A percentile compares a stretch with the other conserved stretches of the same genome.
phyloP scores from a whole-genome alignment of 2,797 vertebrate species.

The Tolypeutes matacus region DNA sequence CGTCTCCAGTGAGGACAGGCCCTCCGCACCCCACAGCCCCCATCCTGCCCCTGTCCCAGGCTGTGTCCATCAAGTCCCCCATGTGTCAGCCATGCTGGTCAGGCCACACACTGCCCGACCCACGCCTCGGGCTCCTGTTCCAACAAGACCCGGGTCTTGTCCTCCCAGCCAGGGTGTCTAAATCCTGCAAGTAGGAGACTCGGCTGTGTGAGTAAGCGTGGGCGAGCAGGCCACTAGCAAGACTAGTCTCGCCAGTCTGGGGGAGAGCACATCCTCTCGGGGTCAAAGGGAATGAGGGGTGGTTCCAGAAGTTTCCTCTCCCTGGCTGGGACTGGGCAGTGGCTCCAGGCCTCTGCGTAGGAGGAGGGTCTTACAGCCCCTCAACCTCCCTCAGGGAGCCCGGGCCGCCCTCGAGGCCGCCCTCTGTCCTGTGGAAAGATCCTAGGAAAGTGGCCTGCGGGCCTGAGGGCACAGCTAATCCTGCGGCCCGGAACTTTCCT shows the following conservation, averaged over 20 bases:
- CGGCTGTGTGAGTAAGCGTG: fast-evolving
- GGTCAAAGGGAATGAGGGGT: not conserved
- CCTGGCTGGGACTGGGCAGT: too few relatives aligned
- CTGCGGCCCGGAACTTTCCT: not conserved
- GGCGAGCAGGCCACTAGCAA: not conserved
- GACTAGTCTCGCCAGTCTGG: not conserved
- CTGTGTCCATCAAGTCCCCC: not conserved
- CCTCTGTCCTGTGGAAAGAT: too few relatives aligned
- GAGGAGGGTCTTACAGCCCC: too few relatives aligned
- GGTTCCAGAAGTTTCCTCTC: not conserved
- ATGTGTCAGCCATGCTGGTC: fast-evolving
- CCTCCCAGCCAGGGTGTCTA: not conserved
- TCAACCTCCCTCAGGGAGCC: not conserved
- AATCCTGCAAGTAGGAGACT: constrained; percentile 6
- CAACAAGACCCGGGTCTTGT: not conserved
- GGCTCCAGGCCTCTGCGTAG: too few relatives aligned
- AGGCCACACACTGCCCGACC: not conserved
- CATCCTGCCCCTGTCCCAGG: fast-evolving
- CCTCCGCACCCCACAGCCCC: not conserved
- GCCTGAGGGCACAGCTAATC: not conserved
- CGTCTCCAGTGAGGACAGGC: too few relatives aligned
- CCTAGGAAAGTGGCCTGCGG: too few relatives aligned
- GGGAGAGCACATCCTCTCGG: not conserved
- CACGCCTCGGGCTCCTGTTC: not conserved
- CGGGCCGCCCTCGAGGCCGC: not conserved